Base-by-base conservation (phyloP, 1,140 invertebrate genomes). In the Ostrea denselamellosa region DNA sequence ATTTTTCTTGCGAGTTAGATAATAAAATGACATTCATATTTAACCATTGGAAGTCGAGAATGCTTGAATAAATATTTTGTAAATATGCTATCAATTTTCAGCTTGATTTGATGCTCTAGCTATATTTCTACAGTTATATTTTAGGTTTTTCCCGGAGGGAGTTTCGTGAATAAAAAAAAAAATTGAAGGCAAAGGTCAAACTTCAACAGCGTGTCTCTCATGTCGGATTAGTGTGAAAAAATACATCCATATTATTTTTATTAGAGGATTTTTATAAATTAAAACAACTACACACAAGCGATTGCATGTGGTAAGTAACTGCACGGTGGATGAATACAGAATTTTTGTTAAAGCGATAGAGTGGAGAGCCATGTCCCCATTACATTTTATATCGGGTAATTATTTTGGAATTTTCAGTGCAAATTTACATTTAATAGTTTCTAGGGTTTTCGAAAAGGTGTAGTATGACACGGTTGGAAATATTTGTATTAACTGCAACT, bases 191-290 rank as follows among this genome's bases (percentile, higher is more conserved):
- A 77, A 77, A 77, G 68, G 68, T 77, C 68, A 77, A 77, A 34
- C 68, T 77, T 77, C 68, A 77, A 77, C 68, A 77, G 68, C 68
- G 68, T 77, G 68, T 77, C 28, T 77, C 68, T 34, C 25, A 77
- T 77, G 68, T 77, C 68, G 68, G 68, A 77, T 28, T 77, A 28
- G 68, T 77, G 68, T 34, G 68, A 77, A 77, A 77, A 77, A 44
- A 44, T 44, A 44, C 34, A 44, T 44, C 34, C 34, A 44, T 44
- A 44, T 44, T 44, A 44, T 44, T 44, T 44, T 44, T 44, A 44
- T 44, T 44, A 44, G 34, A 44, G 34, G 34, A 44, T 44, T 44
- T 44, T 44, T 44, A 19, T 19, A 17, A 14, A n/a, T 62, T 62
- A 19, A 7, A 17, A 62, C 58, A 62, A 62, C 0, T 17, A n/a